Conservation (phyloP, 2,888 invertebrate genomes). For the Argyresthia albistria region DNA sequence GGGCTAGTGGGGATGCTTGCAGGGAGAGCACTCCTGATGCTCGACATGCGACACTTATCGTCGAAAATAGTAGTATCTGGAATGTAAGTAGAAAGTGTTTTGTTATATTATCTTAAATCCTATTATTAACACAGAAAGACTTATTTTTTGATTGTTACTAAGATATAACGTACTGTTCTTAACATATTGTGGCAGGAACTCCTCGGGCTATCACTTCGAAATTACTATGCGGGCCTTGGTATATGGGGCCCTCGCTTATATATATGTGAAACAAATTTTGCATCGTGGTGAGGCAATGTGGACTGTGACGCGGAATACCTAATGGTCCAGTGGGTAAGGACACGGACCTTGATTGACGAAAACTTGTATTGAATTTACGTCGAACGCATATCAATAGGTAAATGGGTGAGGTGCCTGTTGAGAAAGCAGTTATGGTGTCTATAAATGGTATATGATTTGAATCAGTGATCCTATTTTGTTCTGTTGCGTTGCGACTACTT, state of each 20-base stretch:
- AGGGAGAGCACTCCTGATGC: conserved; percentile 33
- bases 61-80: conserved; percentile 35
- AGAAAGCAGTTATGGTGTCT: conserved; percentile 39
- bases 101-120: no score
- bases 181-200: conserved; percentile 22
- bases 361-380: conserved; percentile 64
- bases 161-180: conserved; percentile 15
- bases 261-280: conserved; percentile 71
- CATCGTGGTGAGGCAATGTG: conserved; percentile 61
- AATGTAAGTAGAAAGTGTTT: conserved; percentile 5
- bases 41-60: conserved; percentile 30
- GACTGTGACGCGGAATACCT: conserved; percentile 61
- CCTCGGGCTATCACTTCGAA: conserved; percentile 41
- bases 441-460: background rate
- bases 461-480: no score
- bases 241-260: conserved; percentile 61
- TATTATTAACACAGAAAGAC: background rate
- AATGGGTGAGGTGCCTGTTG: conserved; percentile 28
- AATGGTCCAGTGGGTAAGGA: conserved; percentile 64
- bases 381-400: conserved; percentile 58
- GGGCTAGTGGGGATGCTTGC: conserved; percentile 11
- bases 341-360: conserved; percentile 65
- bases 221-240: conserved; percentile 59
- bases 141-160: background rate
- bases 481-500: no score